Conservation (phyloP, 1,140 invertebrate genomes). For the Zaprionus gabonicus region DNA sequence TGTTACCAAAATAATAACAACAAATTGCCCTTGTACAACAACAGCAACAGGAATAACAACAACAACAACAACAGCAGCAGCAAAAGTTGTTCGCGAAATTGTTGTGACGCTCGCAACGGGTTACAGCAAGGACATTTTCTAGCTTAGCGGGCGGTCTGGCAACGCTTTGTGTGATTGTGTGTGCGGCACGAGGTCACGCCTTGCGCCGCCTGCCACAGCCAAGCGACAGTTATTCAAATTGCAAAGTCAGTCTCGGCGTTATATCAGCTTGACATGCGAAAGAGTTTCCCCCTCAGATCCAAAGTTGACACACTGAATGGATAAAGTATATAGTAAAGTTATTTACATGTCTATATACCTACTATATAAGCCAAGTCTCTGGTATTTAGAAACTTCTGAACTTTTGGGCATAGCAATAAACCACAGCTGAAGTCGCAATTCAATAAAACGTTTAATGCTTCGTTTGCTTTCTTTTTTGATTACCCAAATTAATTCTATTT, state of each 20-base stretch:
- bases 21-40: conserved; percentile 67
- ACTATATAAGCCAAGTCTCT: background rate
- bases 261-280: conserved; percentile 68
- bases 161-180: conserved; percentile 14
- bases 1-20: conserved; percentile 82
- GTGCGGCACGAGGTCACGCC: conserved; percentile 41
- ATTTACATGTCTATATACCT: too few species aligned
- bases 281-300: background rate
- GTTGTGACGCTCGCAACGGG: conserved; percentile 72
- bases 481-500: conserved; percentile 1
- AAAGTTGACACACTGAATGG: conserved; percentile 12
- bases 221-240: conserved; percentile 75
- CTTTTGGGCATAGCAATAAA: conserved; percentile 10
- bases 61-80: conserved; percentile 1
- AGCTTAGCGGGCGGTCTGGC: conserved; percentile 31
- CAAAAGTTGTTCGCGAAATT: conserved; percentile 47
- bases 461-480: background rate
- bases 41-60: conserved; percentile 17
- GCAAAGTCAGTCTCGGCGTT: conserved; percentile 51
- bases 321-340: background rate
- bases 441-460: conserved; percentile 8
- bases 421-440: background rate
- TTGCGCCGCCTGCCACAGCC: conserved; percentile 41
- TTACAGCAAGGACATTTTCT: conserved; percentile 46
- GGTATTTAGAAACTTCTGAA: background rate